Base-by-base conservation (phyloP, 2,113 vertebrate species). In the Neotoma lepida region DNA sequence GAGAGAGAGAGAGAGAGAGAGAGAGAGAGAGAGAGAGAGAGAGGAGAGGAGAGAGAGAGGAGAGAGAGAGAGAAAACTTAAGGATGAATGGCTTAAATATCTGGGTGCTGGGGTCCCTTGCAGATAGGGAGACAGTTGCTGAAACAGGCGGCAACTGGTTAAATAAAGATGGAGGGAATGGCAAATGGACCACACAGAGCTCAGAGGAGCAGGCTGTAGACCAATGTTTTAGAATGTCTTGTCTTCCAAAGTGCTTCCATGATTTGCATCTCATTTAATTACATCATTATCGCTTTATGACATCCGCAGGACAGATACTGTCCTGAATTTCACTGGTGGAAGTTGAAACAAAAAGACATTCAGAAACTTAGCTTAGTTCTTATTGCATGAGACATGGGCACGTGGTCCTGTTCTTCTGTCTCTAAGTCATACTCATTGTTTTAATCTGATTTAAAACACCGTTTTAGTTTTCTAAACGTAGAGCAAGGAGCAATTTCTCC, bases 271-370 rank as follows among this genome's bases (percentile, higher is more conserved):
- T 87, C 56, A 66, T 54, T 95, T 88, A 89, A 35, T 84, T 70
- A 70, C 6, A 4, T 30, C 35, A 7, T 1, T 51, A 68, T 74
- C 9, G 2, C 18, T 93, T 91, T 81, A 86, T 61, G 76, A 92
- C 87, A 61, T 58, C 77, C 68, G 26, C 39, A 92, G 81, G 82
- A 26, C 58, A 78, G 71, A 82, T 71, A 30, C 5, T 89, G 20
- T 41, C 74, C 44, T 88, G 18, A 35, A 58, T 87, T 91, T 94
- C 73, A 63, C 1, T 89, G 39, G 68, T 89, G 20, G 30, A 96
- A 85, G 91, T 4, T 33, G 46, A 96, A 94, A 95, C 84, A 95
- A 86, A 82, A 96, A 82, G 28, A 9, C 84, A 0, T 66, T 86
- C 49, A 68, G 61, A 94, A 73, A 86, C 17, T 46, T 78, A 81